Conservation (phyloP, 2,113 vertebrate species). For the Pteruthius melanotis region DNA sequence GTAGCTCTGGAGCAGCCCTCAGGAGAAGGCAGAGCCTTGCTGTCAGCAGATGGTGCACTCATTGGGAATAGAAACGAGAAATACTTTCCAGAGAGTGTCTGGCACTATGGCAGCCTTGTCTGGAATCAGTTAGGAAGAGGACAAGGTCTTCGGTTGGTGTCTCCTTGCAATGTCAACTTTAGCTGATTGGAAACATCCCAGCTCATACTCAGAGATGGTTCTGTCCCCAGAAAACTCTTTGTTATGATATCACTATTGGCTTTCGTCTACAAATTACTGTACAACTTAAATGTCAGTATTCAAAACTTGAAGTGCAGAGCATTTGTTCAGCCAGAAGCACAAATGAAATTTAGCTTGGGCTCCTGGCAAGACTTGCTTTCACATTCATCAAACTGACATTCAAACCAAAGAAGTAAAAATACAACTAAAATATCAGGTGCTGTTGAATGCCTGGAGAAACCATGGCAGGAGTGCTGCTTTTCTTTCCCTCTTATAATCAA, state of each 20-base stretch:
- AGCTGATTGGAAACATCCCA: background rate
- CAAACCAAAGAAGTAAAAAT: conserved; percentile 50
- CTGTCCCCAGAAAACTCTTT: conserved; percentile 56
- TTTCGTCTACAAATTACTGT: conserved; percentile 34
- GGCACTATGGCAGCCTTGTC: conserved; percentile 4
- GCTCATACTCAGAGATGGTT: conserved; percentile 23
- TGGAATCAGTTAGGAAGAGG: conserved; percentile 47
- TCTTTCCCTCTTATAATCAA: background rate
- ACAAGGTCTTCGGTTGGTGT: background rate
- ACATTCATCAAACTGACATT: conserved; percentile 66
- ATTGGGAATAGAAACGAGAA: fast-evolving
- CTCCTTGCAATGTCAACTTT: conserved; percentile 37
- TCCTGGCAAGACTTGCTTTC: conserved; percentile 53
- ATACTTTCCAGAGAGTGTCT: background rate
- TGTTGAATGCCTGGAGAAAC: background rate
- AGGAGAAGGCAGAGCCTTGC: background rate
- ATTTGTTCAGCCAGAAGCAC: conserved; percentile 60
- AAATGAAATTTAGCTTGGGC: conserved; percentile 52
- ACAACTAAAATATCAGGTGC: conserved; percentile 55
- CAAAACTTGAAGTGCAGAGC: conserved; percentile 32
- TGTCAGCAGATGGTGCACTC: conserved; percentile 19
- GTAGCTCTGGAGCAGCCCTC: background rate
- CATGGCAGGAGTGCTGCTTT: background rate
- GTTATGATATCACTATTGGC: conserved; percentile 64
- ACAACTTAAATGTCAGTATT: conserved; percentile 54